A percentile compares a stretch with the other conserved stretches of the same genome.
These are phyloP conservation scores for Meloe dianella DNA, from an alignment of 2,888 invertebrate species.

Conservation along the genomic window DNA sequence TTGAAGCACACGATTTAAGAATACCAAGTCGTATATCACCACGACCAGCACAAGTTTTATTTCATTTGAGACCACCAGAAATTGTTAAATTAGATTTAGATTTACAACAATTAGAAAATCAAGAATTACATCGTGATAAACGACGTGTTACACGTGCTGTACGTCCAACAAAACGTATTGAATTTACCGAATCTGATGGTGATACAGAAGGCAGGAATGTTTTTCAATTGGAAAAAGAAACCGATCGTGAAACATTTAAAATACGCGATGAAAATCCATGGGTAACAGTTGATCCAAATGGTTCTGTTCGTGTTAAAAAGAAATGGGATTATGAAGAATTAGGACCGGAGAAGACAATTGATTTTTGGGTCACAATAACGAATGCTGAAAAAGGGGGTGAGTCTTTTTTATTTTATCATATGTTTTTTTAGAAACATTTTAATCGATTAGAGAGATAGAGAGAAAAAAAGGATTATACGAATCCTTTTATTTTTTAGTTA, in stretches of 20 bases:
- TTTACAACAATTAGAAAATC: slow-evolving; percentile 58
- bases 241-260: slow-evolving; percentile 90
- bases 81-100: slow-evolving; percentile 66
- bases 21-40: slow-evolving; percentile 74
- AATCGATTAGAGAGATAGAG: too few species aligned
- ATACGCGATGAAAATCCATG: slow-evolving; percentile 93
- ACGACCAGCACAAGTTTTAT: slow-evolving; percentile 75
- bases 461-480: too few species aligned
- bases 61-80: slow-evolving; percentile 71
- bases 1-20: slow-evolving; percentile 84
- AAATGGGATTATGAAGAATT: slow-evolving; percentile 97
- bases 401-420: slow-evolving; percentile 52
- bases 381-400: slow-evolving; percentile 88
- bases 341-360: slow-evolving; percentile 92
- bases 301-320: slow-evolving; percentile 91
- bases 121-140: slow-evolving; percentile 71
- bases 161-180: slow-evolving; percentile 92
- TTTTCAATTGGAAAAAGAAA: slow-evolving; percentile 89
- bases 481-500: background rate
- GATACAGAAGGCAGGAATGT: slow-evolving; percentile 86
- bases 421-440: slow-evolving; percentile 22
- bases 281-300: slow-evolving; percentile 91
- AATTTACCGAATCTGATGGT: slow-evolving; percentile 90
- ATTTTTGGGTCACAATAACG: slow-evolving; percentile 94
- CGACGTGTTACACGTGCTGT: slow-evolving; percentile 86